Percentiles rank a stretch among this genome's conserved stretches.
These are phyloP conservation scores for Falco naumanni DNA, from an alignment of 2,797 vertebrate genomes.

Conservation along the genomic window DNA sequence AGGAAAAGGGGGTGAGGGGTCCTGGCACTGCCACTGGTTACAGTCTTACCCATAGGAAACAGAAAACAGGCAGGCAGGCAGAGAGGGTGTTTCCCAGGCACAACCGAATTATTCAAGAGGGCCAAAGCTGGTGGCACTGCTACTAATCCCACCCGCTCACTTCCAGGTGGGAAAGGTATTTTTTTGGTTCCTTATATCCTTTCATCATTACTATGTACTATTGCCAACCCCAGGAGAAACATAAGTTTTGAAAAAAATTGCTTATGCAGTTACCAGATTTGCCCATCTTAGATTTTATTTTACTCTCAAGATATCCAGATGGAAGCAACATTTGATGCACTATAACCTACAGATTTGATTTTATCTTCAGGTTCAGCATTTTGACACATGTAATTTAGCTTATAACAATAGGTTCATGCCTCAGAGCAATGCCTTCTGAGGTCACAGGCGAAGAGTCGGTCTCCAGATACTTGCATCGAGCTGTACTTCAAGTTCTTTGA, in stretches of 20 bases:
- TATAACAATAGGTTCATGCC: neutral
- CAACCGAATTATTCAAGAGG: neutral
- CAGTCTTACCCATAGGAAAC: neutral
- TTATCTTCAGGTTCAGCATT: constrained; percentile 20
- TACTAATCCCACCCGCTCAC: neutral
- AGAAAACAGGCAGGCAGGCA: neutral
- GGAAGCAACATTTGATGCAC: neutral
- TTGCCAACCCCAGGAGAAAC: neutral
- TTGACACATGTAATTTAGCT: neutral
- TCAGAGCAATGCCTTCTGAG: neutral
- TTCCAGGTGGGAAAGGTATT: neutral
- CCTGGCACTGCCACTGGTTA: accelerated
- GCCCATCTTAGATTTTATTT: neutral
- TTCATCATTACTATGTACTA: neutral
- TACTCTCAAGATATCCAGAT: neutral
- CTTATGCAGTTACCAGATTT: neutral
- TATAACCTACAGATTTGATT: constrained; percentile 21
- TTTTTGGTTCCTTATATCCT: neutral
- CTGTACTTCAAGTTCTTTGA: neutral
- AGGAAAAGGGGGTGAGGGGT: neutral
- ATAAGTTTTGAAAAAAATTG: neutral
- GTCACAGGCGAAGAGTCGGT: constrained; percentile 1
- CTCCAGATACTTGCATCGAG: neutral
- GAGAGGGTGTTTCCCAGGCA: neutral
- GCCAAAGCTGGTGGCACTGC: neutral